Conservation (phyloP, 2,888 invertebrate species). For the Xestia xanthographa region DNA sequence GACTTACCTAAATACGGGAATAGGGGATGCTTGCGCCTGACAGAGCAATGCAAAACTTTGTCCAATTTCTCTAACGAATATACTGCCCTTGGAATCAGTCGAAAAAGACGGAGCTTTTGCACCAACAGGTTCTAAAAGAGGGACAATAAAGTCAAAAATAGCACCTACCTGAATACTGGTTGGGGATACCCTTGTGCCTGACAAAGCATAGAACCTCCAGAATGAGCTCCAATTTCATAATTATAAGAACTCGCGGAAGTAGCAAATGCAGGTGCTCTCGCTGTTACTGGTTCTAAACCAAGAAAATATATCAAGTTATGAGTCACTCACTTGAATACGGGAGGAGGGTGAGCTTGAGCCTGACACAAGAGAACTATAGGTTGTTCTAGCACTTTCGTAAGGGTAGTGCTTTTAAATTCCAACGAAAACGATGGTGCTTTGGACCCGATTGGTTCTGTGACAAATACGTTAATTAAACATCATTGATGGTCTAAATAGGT, state of each 20-base stretch:
- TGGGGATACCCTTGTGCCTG: constrained; percentile 91
- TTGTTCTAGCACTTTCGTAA: constrained; percentile 88
- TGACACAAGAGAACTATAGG: constrained; percentile 92
- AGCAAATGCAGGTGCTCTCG: constrained; percentile 88
- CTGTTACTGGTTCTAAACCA: constrained; percentile 88
- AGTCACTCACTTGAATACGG: constrained; percentile 92
- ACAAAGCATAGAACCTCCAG: constrained; percentile 88
- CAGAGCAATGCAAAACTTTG: constrained; percentile 92
- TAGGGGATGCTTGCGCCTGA: constrained; percentile 92
- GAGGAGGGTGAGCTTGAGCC: constrained; percentile 93
- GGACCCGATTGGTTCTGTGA: constrained; percentile 91
- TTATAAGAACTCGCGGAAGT: constrained; percentile 88
- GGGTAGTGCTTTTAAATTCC: constrained; percentile 91
- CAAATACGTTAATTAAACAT: constrained; percentile 65
- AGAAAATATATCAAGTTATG: constrained; percentile 70
- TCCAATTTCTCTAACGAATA: constrained; percentile 90
- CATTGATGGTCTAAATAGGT: constrained; percentile 39
- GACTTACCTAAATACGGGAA: constrained; percentile 92
- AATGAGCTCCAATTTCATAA: constrained; percentile 82
- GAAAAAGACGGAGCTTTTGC: constrained; percentile 92
- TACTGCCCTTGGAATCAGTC: constrained; percentile 91
- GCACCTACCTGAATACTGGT: constrained; percentile 92
- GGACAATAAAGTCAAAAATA: constrained; percentile 57
- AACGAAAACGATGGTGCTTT: constrained; percentile 91
- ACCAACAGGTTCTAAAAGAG: constrained; percentile 91